Conservation (phyloP, 2,113 vertebrate species). For the Telmatochromis brichardi region DNA sequence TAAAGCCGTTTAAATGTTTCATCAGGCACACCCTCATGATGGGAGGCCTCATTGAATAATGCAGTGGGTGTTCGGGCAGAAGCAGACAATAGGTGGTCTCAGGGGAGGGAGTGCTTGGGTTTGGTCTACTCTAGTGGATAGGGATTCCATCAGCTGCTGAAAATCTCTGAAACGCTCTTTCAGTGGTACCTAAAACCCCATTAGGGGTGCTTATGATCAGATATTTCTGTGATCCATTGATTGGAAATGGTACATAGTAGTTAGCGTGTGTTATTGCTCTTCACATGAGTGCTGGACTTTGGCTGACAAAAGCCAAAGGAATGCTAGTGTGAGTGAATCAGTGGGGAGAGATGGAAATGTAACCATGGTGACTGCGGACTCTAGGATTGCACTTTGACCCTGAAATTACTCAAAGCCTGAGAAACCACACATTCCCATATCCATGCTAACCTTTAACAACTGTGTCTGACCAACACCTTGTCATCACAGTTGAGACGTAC, state of each 20-base stretch:
- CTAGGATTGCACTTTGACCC: conserved; percentile 30
- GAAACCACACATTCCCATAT: conserved; percentile 44
- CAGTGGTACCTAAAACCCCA: conserved; percentile 14
- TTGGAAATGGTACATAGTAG: background rate
- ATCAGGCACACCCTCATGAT: conserved; percentile 46
- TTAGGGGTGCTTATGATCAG: conserved; percentile 21
- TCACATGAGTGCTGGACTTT: background rate
- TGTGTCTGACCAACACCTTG: background rate
- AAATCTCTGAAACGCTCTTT: conserved; percentile 1
- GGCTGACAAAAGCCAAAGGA: conserved; percentile 20
- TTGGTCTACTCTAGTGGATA: conserved; percentile 40
- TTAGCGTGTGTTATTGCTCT: background rate
- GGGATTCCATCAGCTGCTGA: conserved; percentile 31
- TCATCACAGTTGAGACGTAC: background rate
- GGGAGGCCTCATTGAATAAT: conserved; percentile 67
- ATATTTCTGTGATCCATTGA: background rate
- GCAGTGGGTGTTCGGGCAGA: conserved; percentile 50
- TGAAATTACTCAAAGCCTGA: conserved; percentile 8
- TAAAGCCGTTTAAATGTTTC: conserved; percentile 68
- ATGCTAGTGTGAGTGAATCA: background rate
- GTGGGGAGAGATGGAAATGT: conserved; percentile 19
- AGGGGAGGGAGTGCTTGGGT: conserved; percentile 1
- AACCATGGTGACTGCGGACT: conserved; percentile 17
- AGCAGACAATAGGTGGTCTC: conserved; percentile 55
- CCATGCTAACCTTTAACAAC: background rate